These are phyloP conservation scores for Rhinoptilus africanus DNA, from an alignment of 2,113 vertebrate genomes.

Conservation along the genomic window DNA sequence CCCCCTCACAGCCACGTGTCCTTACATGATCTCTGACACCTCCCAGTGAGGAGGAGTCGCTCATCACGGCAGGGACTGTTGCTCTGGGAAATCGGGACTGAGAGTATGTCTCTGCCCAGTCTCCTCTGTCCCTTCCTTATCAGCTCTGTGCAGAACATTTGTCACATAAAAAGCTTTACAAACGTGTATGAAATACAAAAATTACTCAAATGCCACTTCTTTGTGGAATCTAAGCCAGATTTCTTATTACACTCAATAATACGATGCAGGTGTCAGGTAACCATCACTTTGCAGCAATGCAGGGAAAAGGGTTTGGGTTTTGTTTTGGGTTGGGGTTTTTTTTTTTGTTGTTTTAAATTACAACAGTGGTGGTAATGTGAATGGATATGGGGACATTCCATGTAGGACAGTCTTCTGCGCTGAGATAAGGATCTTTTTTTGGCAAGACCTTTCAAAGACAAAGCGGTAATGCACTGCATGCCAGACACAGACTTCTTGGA, in stretches of 20 bases:
- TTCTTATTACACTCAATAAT: not conserved
- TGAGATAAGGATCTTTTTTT: not conserved
- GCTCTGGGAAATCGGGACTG: not conserved
- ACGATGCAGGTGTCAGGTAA: not conserved
- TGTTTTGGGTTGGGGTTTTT: not conserved
- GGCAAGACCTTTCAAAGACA: not conserved
- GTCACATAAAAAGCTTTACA: not conserved
- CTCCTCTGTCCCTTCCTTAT: not conserved
- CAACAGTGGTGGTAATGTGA: not conserved
- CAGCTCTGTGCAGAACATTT: not conserved
- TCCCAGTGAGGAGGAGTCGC: not conserved
- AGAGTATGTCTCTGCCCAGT: not conserved
- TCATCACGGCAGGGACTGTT: not conserved
- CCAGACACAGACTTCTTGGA: not conserved
- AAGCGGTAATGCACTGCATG: not conserved
- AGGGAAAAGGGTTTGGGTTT: not conserved
- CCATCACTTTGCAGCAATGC: not conserved
- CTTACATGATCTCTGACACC: not conserved
- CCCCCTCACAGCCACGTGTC: not conserved
- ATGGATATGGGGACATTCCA: not conserved
- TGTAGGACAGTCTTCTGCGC: rapidly evolving
- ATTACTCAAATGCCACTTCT: not conserved
- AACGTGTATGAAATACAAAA: not conserved
- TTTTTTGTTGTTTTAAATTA: not conserved
- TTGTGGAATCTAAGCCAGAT: not conserved